phyloP scores from a whole-genome alignment of 2,797 vertebrate genomes.

The Sebastolobus altivelis region DNA sequence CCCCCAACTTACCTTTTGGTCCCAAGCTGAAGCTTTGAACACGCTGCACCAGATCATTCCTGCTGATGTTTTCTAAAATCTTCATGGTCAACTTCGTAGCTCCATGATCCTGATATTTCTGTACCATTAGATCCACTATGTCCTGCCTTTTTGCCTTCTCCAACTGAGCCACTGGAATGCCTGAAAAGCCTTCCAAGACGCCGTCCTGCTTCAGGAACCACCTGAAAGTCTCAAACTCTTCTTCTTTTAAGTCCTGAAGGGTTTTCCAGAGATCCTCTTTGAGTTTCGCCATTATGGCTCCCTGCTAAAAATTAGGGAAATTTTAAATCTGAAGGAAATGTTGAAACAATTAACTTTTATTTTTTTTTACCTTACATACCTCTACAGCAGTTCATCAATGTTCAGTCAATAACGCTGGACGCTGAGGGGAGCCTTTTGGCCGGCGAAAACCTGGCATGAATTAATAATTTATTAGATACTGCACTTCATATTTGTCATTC shows the following conservation, averaged over 20 bases:
- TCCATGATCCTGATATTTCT: neutral
- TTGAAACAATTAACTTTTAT: neutral
- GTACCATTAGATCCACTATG: slow-evolving; percentile 27
- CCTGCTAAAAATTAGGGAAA: neutral
- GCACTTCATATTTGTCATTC: neutral
- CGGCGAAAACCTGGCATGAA: neutral
- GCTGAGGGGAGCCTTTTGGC: neutral
- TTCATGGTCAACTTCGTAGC: neutral
- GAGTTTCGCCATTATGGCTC: neutral
- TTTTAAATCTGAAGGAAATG: rapidly evolving
- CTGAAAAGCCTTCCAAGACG: neutral
- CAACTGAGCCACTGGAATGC: neutral
- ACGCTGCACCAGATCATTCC: slow-evolving; percentile 4
- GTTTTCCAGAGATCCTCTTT: neutral
- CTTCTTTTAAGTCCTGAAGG: neutral
- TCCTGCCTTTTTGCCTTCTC: neutral
- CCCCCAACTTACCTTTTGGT: slow-evolving; percentile 2
- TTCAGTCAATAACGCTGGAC: neutral
- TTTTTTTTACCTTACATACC: neutral
- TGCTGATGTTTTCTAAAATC: neutral
- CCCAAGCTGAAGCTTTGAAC: neutral
- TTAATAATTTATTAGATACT: neutral
- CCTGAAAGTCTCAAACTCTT: slow-evolving; percentile 1
- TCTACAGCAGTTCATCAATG: neutral
- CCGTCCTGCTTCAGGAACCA: slow-evolving; percentile 20